Evolutionary conservation across 2,113 vertebrate species (phyloP), one percentile per base, ranked within the genome.

Genomic region (Hydrolagus affinis): DNA sequence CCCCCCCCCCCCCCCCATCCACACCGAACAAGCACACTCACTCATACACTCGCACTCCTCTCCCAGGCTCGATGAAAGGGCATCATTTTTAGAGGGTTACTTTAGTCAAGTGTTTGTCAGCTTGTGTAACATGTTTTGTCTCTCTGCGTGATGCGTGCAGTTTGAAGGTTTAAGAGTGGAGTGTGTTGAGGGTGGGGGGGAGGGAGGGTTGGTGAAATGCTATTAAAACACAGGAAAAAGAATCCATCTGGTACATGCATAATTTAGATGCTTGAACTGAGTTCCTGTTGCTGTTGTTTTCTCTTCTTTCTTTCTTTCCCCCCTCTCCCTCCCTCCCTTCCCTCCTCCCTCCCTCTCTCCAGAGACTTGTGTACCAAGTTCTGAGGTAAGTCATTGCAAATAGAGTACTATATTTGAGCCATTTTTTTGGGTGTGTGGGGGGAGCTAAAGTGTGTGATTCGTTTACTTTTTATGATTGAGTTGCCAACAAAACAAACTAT

Each of bases 231-330:
- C 93, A 95, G 95, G 94, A 96, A 98, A 93, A 96, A 93, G 93
- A 95, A 96, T 97, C 96, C 97, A 98, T 98, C 96, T 98, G 97
- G 95, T 92, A 85, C 90, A 97, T 99, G 96, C 98, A 99, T 99
- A 98, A 98, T 98, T 99, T 96, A 99, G 95, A 94, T 91, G 94
- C 95, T 96, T 98, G 94, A 96, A 97, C 96, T 97, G 95, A 94
- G 95, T 98, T 98, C 96, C 97, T 98, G 96, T 97, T 96, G 95
- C 95, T 95, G 94, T 95, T 95, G 95, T 95, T 97, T 95, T 94
- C 92, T 93, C 93, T 95, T 88, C 76, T 92, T 91, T 93, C 91
- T 90, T 90, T 90, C 91, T 91, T 92, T 92, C 91, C 89, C 90
- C 91, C 90, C 90, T 88, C 92, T 92, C 92, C 88, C 28, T 86